A percentile compares a stretch with the other conserved stretches of the same genome.
phyloP scores from a whole-genome alignment of 2,113 vertebrate species.

The Pan troglodytes region DNA sequence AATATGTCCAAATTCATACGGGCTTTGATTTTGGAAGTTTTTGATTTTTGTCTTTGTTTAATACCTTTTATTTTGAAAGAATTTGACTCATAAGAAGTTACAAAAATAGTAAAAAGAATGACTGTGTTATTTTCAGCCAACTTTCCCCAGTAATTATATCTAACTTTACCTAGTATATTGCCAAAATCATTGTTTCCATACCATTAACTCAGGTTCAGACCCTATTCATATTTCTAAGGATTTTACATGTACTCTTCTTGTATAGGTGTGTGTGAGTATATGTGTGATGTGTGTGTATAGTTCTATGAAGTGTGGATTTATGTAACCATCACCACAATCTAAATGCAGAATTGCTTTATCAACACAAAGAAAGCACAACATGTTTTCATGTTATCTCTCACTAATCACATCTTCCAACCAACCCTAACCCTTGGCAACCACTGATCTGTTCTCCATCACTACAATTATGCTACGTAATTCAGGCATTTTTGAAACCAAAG shows the following conservation, averaged over 20 bases:
- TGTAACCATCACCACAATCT: neutral
- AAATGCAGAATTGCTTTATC: neutral
- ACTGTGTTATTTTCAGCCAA: neutral
- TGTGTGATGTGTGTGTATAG: neutral
- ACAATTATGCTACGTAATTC: neutral
- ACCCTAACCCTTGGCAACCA: neutral
- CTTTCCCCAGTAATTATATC: neutral
- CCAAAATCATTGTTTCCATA: neutral
- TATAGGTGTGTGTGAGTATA: no score
- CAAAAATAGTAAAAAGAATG: neutral
- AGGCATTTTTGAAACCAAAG: neutral
- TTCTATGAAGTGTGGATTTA: neutral
- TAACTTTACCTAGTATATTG: neutral
- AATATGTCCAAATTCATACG: neutral
- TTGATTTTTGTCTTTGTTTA: neutral
- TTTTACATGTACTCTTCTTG: neutral
- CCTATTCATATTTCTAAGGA: neutral
- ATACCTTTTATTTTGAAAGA: neutral
- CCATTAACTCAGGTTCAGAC: neutral
- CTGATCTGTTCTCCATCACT: neutral
- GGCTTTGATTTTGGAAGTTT: neutral
- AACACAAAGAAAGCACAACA: neutral
- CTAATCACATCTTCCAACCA: neutral
- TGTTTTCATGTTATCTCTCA: neutral
- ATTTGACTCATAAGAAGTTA: neutral